phyloP scores from a whole-genome alignment of 2,113 vertebrate species.

The Cisticola juncidis region DNA sequence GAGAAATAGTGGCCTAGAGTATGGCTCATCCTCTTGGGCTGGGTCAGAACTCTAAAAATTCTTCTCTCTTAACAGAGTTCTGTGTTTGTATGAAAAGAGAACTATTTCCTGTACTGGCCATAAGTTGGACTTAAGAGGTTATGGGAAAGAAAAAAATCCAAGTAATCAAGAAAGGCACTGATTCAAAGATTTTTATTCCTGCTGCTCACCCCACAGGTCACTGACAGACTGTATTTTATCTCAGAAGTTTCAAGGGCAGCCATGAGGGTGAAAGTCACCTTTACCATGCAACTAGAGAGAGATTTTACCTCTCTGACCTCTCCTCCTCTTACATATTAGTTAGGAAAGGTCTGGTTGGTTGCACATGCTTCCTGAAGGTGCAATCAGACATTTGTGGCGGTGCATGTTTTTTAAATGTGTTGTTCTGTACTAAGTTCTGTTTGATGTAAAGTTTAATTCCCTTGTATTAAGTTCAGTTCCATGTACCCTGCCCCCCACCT shows the following conservation, averaged over 20 bases:
- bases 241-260: background rate
- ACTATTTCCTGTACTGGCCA: background rate
- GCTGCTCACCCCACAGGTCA: background rate
- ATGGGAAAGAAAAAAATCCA: background rate
- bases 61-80: background rate
- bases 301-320: background rate
- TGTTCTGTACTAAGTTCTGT: too few species aligned
- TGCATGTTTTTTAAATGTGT: too few species aligned
- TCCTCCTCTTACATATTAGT: background rate
- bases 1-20: background rate
- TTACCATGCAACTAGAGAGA: background rate
- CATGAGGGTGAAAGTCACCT: background rate
- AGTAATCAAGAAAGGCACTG: background rate
- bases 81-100: background rate
- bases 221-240: background rate
- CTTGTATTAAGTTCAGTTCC: too few species aligned
- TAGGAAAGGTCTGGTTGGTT: background rate
- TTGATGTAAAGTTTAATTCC: too few species aligned
- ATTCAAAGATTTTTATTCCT: background rate
- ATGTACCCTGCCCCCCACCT: too few species aligned
- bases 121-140: accelerated
- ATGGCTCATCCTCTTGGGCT: background rate
- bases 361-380: background rate
- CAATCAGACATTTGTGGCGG: background rate
- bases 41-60: background rate